These are phyloP conservation scores for Anthophora plumipes DNA, from an alignment of 2,888 invertebrate genomes.

Conservation along the genomic window DNA sequence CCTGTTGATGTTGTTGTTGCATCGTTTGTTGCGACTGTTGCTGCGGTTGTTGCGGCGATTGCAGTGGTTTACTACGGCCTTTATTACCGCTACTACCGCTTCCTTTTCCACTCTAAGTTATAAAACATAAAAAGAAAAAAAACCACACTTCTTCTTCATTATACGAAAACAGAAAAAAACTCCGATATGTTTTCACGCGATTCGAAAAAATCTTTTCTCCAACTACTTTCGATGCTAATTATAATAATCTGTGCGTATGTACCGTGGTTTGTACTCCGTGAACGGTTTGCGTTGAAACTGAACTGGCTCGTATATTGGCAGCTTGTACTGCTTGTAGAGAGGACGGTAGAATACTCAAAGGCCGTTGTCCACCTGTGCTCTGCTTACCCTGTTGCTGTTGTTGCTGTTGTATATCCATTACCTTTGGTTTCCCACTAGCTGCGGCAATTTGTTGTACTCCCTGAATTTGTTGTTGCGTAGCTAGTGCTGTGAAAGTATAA, in stretches of 20 bases:
- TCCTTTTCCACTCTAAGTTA: slow-evolving; percentile 81
- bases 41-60: slow-evolving; percentile 81
- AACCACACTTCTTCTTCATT: slow-evolving; percentile 44
- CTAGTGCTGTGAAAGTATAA: slow-evolving; percentile 77
- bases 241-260: slow-evolving; percentile 80
- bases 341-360: slow-evolving; percentile 87
- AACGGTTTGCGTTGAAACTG: slow-evolving; percentile 93
- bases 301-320: slow-evolving; percentile 89
- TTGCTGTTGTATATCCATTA: slow-evolving; percentile 84
- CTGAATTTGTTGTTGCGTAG: slow-evolving; percentile 84
- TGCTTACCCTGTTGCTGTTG: slow-evolving; percentile 79
- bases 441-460: slow-evolving; percentile 83
- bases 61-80: slow-evolving; percentile 89
- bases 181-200: slow-evolving; percentile 8
- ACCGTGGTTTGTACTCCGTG: slow-evolving; percentile 84
- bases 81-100: slow-evolving; percentile 86
- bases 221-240: slow-evolving; percentile 24
- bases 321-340: slow-evolving; percentile 85
- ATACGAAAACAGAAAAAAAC: slow-evolving; percentile 15
- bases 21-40: slow-evolving; percentile 80
- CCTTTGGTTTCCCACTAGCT: slow-evolving; percentile 81
- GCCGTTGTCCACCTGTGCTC: slow-evolving; percentile 78
- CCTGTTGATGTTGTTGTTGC: slow-evolving; percentile 82
- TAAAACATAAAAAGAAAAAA: slow-evolving; percentile 63
- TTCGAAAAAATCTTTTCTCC: slow-evolving; percentile 5